A percentile compares a stretch with the other conserved stretches of the same genome.
Evolutionary conservation across 2,797 vertebrate species (phyloP).

Genomic region (Cossypha dichroa): DNA sequence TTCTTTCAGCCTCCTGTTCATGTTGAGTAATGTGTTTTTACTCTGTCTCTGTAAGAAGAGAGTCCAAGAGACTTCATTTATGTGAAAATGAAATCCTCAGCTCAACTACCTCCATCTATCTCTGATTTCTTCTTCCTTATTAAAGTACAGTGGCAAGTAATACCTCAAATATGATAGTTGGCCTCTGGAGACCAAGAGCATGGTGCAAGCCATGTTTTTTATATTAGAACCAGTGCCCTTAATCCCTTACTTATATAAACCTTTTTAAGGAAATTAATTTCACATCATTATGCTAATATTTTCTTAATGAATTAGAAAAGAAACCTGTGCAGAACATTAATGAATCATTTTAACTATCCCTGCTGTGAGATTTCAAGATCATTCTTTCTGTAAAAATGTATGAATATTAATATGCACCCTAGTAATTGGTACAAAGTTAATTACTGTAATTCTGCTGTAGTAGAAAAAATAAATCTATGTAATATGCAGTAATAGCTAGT

Average conservation of each 20-base stretch:
- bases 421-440: conserved; percentile 68
- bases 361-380: conserved; percentile 42
- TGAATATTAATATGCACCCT: conserved; percentile 61
- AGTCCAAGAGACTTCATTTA: background rate
- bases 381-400: conserved; percentile 24
- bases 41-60: background rate
- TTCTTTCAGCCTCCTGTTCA: conserved; percentile 14
- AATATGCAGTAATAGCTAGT: conserved; percentile 5
- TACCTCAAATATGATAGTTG: background rate
- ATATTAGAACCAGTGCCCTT: conserved; percentile 21
- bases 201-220: conserved; percentile 9
- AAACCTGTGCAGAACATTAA: conserved; percentile 49
- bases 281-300: conserved; percentile 56
- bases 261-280: conserved; percentile 60
- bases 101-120: background rate
- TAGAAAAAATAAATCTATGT: background rate
- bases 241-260: conserved; percentile 38
- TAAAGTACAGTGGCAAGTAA: background rate
- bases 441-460: conserved; percentile 52
- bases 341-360: conserved; percentile 61
- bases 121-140: conserved; percentile 10
- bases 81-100: conserved; percentile 26
- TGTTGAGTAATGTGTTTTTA: conserved; percentile 17
- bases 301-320: conserved; percentile 62
- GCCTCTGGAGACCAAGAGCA: background rate